A percentile compares a stretch with the other conserved stretches of the same genome.
These are phyloP conservation scores for Pararge aegeria DNA, from an alignment of 1,140 invertebrate species.

Conservation along the genomic window DNA sequence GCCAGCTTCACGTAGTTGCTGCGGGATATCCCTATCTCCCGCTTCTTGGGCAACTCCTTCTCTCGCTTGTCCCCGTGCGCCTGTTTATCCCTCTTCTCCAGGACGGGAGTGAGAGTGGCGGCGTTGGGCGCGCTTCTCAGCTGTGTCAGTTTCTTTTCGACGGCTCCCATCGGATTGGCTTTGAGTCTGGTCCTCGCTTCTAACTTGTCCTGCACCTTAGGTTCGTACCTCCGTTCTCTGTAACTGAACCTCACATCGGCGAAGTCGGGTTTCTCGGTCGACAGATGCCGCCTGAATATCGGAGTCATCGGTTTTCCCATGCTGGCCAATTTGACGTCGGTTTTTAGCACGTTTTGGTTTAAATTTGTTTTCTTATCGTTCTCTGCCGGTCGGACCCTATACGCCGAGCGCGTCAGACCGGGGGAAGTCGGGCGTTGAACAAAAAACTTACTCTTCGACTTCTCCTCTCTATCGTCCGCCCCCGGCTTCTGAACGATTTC, in stretches of 20 bases:
- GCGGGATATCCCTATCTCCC: slow-evolving; percentile 56
- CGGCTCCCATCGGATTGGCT: slow-evolving; percentile 27
- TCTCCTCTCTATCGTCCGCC: slow-evolving; percentile 45
- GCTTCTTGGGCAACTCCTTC: slow-evolving; percentile 36
- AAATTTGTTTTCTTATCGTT: slow-evolving; percentile 30
- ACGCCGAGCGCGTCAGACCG: slow-evolving; percentile 26
- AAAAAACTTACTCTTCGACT: slow-evolving; percentile 67
- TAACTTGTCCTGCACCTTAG: slow-evolving; percentile 47
- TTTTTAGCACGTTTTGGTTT: slow-evolving; percentile 48
- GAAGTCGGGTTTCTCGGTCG: slow-evolving; percentile 49
- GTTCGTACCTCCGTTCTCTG: slow-evolving; percentile 47
- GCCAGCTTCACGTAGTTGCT: slow-evolving; percentile 75
- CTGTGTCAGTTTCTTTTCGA: slow-evolving; percentile 42
- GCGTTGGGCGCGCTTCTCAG: slow-evolving; percentile 32
- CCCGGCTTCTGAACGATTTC: slow-evolving; percentile 48
- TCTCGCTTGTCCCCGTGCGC: slow-evolving; percentile 24
- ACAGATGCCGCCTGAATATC: slow-evolving; percentile 57
- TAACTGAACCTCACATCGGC: slow-evolving; percentile 68
- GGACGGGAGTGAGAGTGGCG: slow-evolving; percentile 26
- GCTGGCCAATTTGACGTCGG: slow-evolving; percentile 60
- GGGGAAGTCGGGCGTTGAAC: slow-evolving; percentile 56
- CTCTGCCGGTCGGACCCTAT: slow-evolving; percentile 50
- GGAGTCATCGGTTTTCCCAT: slow-evolving; percentile 74
- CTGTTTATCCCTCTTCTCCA: slow-evolving; percentile 31
- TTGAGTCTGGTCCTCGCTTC: slow-evolving; percentile 45